Percentiles rank a stretch among this genome's conserved stretches.
Evolutionary conservation across 2,113 vertebrate species (phyloP).

Genomic region (Grantiella picta): DNA sequence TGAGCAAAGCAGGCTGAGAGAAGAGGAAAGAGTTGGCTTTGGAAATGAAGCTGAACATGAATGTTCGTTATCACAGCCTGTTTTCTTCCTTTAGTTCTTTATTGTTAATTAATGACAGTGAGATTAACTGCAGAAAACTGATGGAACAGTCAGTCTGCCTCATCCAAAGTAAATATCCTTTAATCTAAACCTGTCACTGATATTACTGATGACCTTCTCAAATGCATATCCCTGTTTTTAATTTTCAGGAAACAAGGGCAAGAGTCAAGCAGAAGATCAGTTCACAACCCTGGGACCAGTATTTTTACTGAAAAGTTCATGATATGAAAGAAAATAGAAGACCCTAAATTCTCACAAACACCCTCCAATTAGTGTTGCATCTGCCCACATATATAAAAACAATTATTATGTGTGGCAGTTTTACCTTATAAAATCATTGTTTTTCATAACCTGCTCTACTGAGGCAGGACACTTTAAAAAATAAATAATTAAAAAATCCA

Average conservation of each 20-base stretch:
- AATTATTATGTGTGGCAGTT: not conserved
- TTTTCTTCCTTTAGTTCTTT: constrained; percentile 25
- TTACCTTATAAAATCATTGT: not conserved
- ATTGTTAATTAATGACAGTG: not conserved
- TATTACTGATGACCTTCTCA: not conserved
- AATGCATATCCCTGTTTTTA: not conserved
- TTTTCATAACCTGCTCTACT: not conserved
- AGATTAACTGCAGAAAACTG: constrained; percentile 18
- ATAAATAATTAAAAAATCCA: not conserved
- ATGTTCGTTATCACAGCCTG: not conserved
- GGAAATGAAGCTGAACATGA: not conserved
- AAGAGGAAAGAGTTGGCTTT: not conserved
- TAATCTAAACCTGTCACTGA: not conserved
- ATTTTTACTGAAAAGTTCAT: not conserved
- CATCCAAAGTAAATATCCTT: constrained; percentile 22
- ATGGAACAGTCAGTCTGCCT: not conserved
- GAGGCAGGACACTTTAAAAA: not conserved
- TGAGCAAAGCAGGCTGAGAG: constrained; percentile 26
- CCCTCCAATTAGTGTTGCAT: not conserved
- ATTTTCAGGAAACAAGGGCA: constrained; percentile 5
- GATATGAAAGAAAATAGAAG: not conserved
- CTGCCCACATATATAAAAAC: not conserved
- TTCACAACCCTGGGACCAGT: not conserved
- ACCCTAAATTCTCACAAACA: not conserved
- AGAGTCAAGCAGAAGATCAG: constrained; percentile 5